A percentile compares a stretch with the other conserved stretches of the same genome.
phyloP scores from a whole-genome alignment of 1,140 invertebrate genomes.

The Lepidurus couesii region DNA sequence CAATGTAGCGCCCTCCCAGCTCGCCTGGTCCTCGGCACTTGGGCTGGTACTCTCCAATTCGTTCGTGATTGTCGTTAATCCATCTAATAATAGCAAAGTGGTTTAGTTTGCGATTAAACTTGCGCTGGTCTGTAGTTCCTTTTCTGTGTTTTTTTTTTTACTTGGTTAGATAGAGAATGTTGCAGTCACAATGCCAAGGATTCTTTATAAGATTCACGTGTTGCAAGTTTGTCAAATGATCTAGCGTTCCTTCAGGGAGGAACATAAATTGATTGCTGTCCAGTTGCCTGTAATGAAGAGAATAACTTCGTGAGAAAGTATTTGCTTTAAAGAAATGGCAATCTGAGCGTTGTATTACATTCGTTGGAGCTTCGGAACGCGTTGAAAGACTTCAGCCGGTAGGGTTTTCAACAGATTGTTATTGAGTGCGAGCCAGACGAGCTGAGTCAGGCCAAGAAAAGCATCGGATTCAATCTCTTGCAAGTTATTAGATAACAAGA shows the following conservation, averaged over 20 bases:
- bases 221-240: slow-evolving; percentile 57
- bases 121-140: neutral
- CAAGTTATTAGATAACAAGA: slow-evolving; percentile 56
- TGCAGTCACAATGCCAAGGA: slow-evolving; percentile 81
- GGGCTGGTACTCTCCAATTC: slow-evolving; percentile 66
- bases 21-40: slow-evolving; percentile 68
- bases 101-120: neutral
- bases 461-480: slow-evolving; percentile 49
- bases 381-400: slow-evolving; percentile 50
- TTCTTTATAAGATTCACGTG: slow-evolving; percentile 72
- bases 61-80: slow-evolving; percentile 58
- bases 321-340: neutral
- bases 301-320: slow-evolving; percentile 25
- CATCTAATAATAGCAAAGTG: slow-evolving; percentile 51
- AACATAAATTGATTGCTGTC: slow-evolving; percentile 71
- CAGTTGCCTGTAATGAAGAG: slow-evolving; percentile 57
- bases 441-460: slow-evolving; percentile 52
- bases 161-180: slow-evolving; percentile 63
- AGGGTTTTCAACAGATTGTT: slow-evolving; percentile 54
- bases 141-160: slow-evolving; percentile 46
- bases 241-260: slow-evolving; percentile 61
- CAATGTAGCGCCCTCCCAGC: slow-evolving; percentile 59
- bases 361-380: slow-evolving; percentile 47
- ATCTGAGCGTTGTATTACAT: slow-evolving; percentile 44
- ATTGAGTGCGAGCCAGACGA: slow-evolving; percentile 56